These are phyloP conservation scores for Macaca nemestrina DNA, from an alignment of 2,113 vertebrate genomes.

Conservation along the genomic window DNA sequence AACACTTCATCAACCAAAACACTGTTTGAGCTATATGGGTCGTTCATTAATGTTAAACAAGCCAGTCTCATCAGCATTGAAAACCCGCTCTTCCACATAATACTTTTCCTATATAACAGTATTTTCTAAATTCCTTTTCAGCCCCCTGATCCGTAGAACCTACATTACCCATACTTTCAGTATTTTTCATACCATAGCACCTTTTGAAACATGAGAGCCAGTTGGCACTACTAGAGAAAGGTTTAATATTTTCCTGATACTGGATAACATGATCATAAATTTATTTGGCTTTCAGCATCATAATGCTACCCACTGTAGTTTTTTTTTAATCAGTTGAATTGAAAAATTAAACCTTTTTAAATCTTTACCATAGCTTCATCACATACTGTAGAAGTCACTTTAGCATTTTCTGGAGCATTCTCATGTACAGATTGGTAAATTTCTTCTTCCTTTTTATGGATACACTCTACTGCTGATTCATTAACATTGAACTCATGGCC, in stretches of 20 bases:
- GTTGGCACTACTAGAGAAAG: neutral
- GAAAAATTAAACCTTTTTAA: neutral
- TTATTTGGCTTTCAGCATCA: neutral
- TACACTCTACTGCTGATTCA: neutral
- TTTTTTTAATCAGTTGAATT: neutral
- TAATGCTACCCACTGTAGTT: neutral
- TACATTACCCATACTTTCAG: neutral
- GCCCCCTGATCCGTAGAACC: neutral
- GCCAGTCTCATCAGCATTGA: neutral
- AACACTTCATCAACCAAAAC: neutral
- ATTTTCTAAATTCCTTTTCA: neutral
- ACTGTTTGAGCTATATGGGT: neutral
- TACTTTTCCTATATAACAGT: neutral
- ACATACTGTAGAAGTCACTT: neutral
- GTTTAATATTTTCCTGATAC: neutral
- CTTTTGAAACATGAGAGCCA: neutral
- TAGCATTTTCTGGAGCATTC: neutral
- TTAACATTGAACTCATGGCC: neutral
- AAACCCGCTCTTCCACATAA: neutral
- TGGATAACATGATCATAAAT: neutral
- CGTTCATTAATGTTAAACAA: neutral
- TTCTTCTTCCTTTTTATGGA: neutral
- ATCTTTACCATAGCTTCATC: neutral
- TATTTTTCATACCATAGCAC: neutral
- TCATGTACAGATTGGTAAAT: neutral